These are phyloP conservation scores for Fragum whitleyi DNA, from an alignment of 2,888 invertebrate species.

Conservation along the genomic window DNA sequence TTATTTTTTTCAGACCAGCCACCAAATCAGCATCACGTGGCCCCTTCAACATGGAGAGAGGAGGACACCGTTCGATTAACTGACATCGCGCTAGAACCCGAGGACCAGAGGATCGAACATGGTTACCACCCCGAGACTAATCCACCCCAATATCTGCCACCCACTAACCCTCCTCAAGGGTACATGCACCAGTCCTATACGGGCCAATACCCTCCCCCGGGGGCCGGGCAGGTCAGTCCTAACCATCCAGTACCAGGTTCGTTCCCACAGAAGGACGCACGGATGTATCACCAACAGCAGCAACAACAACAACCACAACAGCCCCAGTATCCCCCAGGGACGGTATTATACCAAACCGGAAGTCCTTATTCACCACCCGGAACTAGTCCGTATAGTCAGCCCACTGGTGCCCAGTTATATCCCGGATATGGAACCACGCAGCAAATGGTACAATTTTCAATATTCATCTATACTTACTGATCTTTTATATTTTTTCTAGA, in stretches of 20 bases:
- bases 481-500: too few species aligned
- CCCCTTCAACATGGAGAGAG: background rate
- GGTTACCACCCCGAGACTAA: background rate
- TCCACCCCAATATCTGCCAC: background rate
- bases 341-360: background rate
- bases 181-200: background rate
- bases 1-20: background rate
- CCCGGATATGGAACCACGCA: constrained; percentile 24
- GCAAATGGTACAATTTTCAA: constrained; percentile 26
- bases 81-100: background rate
- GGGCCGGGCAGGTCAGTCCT: constrained; percentile 19
- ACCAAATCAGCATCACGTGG: background rate
- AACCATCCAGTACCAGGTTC: constrained; percentile 14
- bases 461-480: background rate
- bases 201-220: constrained; percentile 20
- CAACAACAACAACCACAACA: background rate
- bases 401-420: constrained; percentile 11
- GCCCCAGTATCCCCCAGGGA: background rate
- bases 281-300: constrained; percentile 25
- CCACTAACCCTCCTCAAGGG: background rate
- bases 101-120: constrained; percentile 1
- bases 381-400: background rate
- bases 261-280: constrained; percentile 18
- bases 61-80: background rate
- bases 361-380: background rate